Evolutionary conservation across 2,888 invertebrate species (phyloP), one percentile per base, ranked within the genome.

Genomic region (Agrochola lychnidis): DNA sequence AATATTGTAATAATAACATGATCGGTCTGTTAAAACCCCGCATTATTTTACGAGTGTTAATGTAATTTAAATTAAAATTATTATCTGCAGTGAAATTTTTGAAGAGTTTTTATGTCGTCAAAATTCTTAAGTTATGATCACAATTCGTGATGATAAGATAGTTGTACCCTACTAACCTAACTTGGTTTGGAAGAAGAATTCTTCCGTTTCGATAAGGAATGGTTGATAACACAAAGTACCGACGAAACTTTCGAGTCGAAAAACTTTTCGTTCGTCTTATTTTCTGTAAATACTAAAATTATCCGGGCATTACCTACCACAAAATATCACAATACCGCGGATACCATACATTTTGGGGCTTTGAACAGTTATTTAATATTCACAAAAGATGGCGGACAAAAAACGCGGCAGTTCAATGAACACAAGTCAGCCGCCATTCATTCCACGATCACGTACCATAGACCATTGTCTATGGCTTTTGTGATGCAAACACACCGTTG

Each of bases 381-480:
- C 88, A 87, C 59, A 81, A 79, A 82, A 85, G 75, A 78, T 51
- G 53, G 51, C 63, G 19, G 51, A 81, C 81, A 87, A 87, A 87
- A 84, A 85, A 80, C 73, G 51, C 63, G 68, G 73, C 85, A 74
- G 82, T 83, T 85, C 72, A 83, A 85, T 72, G 85, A 70, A 78
- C 85, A 86, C 70, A 30, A 63, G 67, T 62, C 69, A 71, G 64
- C 75, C 72, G 61, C 80, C 77, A 83, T 86, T 87, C 88, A 87
- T 78, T 85, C 78, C 61, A 56, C 79, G 61, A 78, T 75, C 86
- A 87, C 82, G 87, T 84, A 86, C 87, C 79, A 78, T 81, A 78
- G 75, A 74, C 86, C 83, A 90, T 90, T 90, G 90, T 90, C 86
- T 90, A 81, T 82, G 80, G 73, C 77, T 73, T 81, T 85, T 88